These are phyloP conservation scores for Lucilia sericata DNA, from an alignment of 1,140 invertebrate species.

Conservation along the genomic window DNA sequence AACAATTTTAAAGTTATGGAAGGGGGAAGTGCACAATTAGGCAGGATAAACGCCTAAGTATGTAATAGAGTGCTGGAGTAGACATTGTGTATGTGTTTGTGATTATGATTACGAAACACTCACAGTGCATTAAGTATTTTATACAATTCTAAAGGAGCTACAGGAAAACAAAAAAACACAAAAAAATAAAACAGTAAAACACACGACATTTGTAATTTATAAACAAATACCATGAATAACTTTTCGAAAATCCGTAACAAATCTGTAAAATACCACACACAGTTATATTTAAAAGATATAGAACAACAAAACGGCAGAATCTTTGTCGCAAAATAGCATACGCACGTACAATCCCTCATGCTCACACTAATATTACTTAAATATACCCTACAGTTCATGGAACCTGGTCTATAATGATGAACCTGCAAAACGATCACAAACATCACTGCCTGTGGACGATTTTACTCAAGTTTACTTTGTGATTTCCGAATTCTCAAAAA, in stretches of 20 bases:
- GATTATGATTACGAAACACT: neutral
- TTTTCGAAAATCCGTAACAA: slow-evolving; percentile 23
- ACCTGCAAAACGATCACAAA: too few species aligned
- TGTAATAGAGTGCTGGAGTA: neutral
- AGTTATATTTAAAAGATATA: neutral
- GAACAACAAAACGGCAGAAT: neutral
- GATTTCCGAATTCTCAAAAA: too few species aligned
- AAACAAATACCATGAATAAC: slow-evolving; percentile 29
- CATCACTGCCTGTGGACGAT: too few species aligned
- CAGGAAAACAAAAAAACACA: neutral
- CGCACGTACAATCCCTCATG: neutral
- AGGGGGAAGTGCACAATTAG: slow-evolving; percentile 41
- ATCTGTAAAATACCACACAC: slow-evolving; percentile 29
- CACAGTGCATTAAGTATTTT: neutral
- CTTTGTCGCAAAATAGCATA: neutral
- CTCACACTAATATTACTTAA: neutral
- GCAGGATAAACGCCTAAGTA: slow-evolving; percentile 28
- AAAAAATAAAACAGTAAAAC: slow-evolving; percentile 12
- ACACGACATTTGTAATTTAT: slow-evolving; percentile 20
- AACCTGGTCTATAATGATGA: neutral
- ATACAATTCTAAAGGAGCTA: neutral
- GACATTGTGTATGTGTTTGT: too few species aligned
- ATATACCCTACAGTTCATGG: neutral
- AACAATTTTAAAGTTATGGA: neutral
- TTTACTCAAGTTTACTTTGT: too few species aligned